Conservation (phyloP, 1,140 invertebrate genomes). For the Drosophila punjabiensis region DNA sequence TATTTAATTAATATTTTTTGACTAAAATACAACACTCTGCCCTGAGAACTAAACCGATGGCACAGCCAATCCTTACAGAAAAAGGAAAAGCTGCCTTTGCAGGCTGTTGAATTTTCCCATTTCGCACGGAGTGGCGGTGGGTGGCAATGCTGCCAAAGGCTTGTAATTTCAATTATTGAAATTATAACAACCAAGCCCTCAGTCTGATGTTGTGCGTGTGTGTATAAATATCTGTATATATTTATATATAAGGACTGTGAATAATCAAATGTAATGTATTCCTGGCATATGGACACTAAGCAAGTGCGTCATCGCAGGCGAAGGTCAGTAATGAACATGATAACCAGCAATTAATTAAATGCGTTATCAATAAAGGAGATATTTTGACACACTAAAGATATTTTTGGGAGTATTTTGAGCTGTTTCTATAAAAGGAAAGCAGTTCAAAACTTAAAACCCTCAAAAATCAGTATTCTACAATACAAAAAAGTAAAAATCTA, state of each 20-base stretch:
- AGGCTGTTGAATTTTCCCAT: slow-evolving; percentile 17
- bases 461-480: not conserved
- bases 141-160: slow-evolving; percentile 16
- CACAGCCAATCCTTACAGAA: not conserved
- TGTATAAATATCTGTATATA: slow-evolving; percentile 4
- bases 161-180: slow-evolving; percentile 65
- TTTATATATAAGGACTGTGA: slow-evolving; percentile 23
- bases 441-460: not conserved
- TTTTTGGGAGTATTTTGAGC: not conserved
- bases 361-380: slow-evolving; percentile 6
- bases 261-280: slow-evolving; percentile 42
- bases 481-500: not conserved
- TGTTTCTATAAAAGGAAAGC: not conserved
- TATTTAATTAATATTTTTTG: not conserved
- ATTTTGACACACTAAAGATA: not conserved
- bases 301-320: slow-evolving; percentile 54
- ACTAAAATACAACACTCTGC: not conserved
- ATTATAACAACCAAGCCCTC: slow-evolving; percentile 45
- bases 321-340: slow-evolving; percentile 6
- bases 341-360: slow-evolving; percentile 2
- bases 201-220: slow-evolving; percentile 7
- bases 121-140: slow-evolving; percentile 17
- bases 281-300: slow-evolving; percentile 50
- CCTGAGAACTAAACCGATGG: slow-evolving; percentile 7
- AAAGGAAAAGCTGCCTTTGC: not conserved